phyloP scores from a whole-genome alignment of 2,888 invertebrate genomes.

The Meteorus colon region DNA sequence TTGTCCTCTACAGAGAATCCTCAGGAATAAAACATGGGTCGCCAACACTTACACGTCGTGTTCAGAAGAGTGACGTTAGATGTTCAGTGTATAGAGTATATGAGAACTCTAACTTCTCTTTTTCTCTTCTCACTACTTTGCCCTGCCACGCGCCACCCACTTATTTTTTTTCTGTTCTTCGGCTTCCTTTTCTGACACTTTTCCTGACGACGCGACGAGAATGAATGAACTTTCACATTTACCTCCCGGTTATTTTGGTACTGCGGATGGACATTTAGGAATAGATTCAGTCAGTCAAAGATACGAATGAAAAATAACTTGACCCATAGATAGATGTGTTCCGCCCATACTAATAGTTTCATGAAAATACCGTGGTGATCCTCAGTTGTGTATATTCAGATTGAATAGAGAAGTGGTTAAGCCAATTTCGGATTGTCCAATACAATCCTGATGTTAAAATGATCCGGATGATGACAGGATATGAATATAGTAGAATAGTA shows the following conservation, averaged over 20 bases:
- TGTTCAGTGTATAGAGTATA: background rate
- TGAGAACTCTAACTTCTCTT: slow-evolving; percentile 7
- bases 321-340: background rate
- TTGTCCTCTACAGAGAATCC: slow-evolving; percentile 1
- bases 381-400: slow-evolving; percentile 22
- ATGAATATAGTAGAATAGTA: background rate
- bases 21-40: slow-evolving; percentile 9
- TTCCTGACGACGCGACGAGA: background rate
- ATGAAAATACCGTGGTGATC: too few species aligned
- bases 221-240: slow-evolving; percentile 29
- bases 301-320: background rate
- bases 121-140: slow-evolving; percentile 1
- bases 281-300: background rate
- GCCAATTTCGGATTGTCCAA: slow-evolving; percentile 12
- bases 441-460: slow-evolving; percentile 31
- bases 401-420: slow-evolving; percentile 1
- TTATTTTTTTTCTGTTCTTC: background rate
- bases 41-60: slow-evolving; percentile 1
- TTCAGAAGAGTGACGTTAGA: slow-evolving; percentile 8
- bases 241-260: slow-evolving; percentile 4
- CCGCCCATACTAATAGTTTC: background rate
- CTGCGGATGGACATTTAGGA: slow-evolving; percentile 16
- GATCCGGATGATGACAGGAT: background rate
- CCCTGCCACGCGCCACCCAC: background rate
- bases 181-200: background rate